Evolutionary conservation across 2,888 invertebrate genomes (phyloP), one percentile per base, ranked within the genome.

Genomic region (Smittia aterrima): DNA sequence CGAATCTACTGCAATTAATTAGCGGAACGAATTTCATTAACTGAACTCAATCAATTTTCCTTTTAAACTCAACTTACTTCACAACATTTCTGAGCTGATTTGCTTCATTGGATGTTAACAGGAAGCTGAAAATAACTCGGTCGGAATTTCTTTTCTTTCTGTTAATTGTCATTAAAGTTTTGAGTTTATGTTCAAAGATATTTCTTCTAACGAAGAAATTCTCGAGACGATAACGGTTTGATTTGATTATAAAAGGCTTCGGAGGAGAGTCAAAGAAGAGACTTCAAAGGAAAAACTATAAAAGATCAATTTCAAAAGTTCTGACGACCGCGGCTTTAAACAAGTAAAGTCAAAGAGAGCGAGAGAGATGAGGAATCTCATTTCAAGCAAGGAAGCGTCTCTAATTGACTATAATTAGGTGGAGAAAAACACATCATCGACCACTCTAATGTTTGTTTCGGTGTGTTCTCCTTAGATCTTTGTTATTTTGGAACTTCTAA

Each of bases 371-470:
- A 20, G 1, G 64, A 20, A 64, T 64, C 64, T 13, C 47, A 47
- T 47, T n/a, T 47, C 22, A 7, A 58, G 22, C 27, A 67, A 41
- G 67, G 67, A 67, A 67, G 67, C 47, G 67, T 67, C 20, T 24
- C 67, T 41, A 67, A 67, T 67, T 67, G 67, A 9, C 22, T 22
- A 41, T 67, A 67, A 67, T 67, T 67, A 67, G 67, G 67, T 67
- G 67, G 18, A 67, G 67, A 47, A 40, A 25, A 18, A 38, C 40
- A 41, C 13, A 40, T 67, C 41, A 41, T 67, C n/a, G 18, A n/a
- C n/a, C n/a, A n/a, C 9, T 25, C 16, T 66, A 27, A 25, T 16
- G 25, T 66, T 66, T 66, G 58, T 58, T 58, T 58, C 58, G 58
- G 58, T 58, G 6, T 1, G 27, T 67, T 41, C 47, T 67, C 32